Base-by-base conservation (phyloP, 2,113 vertebrate species). In the Okapia johnstoni region DNA sequence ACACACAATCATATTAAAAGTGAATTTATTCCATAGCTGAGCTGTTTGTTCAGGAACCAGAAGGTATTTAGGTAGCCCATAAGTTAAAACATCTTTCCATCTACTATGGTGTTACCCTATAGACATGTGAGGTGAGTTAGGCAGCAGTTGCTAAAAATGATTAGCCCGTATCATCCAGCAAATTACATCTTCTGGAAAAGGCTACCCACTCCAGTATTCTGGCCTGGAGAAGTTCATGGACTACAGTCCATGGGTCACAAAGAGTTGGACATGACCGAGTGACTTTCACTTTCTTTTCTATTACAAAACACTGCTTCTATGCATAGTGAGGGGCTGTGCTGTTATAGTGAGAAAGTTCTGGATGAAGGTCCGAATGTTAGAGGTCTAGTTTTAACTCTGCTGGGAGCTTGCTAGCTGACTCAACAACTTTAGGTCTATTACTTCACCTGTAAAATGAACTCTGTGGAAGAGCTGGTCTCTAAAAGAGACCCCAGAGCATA, bases 1-100 rank as follows among this genome's bases (percentile, higher is more conserved):
- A 76, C 70, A 43, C 70, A 76, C 70, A 26, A 26, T 76, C 40
- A 43, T 26, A 76, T 26, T 76, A 88, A 77, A 87, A 73, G 50
- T 92, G 57, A 89, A 77, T 63, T 79, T 95, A 88, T 90, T 89
- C 46, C 48, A 50, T 48, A 80, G 43, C 28, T 63, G 28, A 94
- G 7, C 83, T 57, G 36, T 92, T 85, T 88, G 14, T 70, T 88
- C 33, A 93, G 43, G 66, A 90, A 60, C 61, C 25, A 55, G 57
- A 89, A 93, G 55, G 7, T 58, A 40, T 81, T 85, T 80, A 80
- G 17, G 33, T 36, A 73, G 40, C 43, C 43, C 90, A 12, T 73
- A 36, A 16, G 46, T 87, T 85, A 79, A 88, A 84, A 85, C 30
- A 25, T 84, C 66, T 96, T 83, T 92, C 17, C 25, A 40, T 66